Base-by-base conservation (phyloP, 2,797 vertebrate species). In the Todus mexicanus region DNA sequence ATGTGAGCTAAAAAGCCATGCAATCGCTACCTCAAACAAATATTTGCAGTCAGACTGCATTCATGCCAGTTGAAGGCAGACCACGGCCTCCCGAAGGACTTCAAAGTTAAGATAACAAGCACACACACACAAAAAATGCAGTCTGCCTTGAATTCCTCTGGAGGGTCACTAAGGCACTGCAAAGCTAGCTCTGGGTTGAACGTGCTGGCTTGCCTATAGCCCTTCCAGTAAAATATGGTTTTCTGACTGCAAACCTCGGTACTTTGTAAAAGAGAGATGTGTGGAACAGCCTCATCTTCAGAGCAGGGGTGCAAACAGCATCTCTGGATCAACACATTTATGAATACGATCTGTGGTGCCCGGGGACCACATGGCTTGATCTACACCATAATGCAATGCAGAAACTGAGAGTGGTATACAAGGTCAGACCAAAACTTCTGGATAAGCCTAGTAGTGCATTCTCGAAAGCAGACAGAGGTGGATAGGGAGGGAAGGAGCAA, bases 41-140 rank as follows among this genome's bases (percentile, higher is more conserved):
- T 57, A 86, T 89, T 89, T 89, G 74, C 75, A 82, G 77, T 72
- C 79, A 71, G 71, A 57, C 60, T 77, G 21, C 0, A 0, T 86
- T 84, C 22, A 14, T 81, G 77, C 88, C 59, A 66, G 57, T 19
- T 78, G 68, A 92, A 93, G 78, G 68, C 40, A 61, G 75, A 92
- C 81, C 40, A 40, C 3, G 1, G 53, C 37, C 73, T 81, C 87
- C 71, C 17, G 4, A 43, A 88, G 85, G 89, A 56, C 87, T 87
- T 85, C 50, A 73, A 87, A 92, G 90, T 71, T 87, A 93, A 90
- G 92, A 93, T 92, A 94, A 93, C 70, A 89, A 87, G 82, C 45
- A 69, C n/a, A 54, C 51, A 60, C 56, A 79, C 26, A 59, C 51
- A 54, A 15, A 84, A 87, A 85, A 84, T 83, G 78, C 27, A 3